Evolutionary conservation across 2,113 vertebrate genomes (phyloP), one percentile per base, ranked within the genome.

Genomic region (Tenrec ecaudatus): DNA sequence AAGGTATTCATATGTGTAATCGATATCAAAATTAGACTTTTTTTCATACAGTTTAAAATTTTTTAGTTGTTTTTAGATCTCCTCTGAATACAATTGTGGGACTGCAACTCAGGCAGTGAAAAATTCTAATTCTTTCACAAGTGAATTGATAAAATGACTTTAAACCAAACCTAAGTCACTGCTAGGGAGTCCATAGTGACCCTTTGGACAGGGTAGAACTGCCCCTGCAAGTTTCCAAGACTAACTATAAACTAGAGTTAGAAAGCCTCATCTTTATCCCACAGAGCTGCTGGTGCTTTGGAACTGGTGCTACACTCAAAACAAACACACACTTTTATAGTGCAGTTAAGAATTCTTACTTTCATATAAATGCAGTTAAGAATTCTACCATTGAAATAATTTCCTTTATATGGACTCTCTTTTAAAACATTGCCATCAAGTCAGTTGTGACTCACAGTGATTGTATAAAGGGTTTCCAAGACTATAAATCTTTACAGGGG

Each of bases 81-180:
- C 40, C 82, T 78, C 9, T 71, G 17, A 78, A 29, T 88, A 86
- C 20, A 82, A 9, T 75, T 81, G 57, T 82, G 40, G 19, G 11
- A 68, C n/a, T 89, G 40, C 3, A 36, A 79, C 47, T 66, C 33
- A 83, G 78, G 81, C 40, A 71, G 29, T 64, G 71, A 31, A 89
- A 94, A 85, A 38, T 73, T 57, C 16, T 31, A 71, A 1, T 77
- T 84, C 47, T 93, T 81, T 43, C 43, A 43, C 79, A 82, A 84
- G 36, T 57, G 33, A 78, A n/a, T 68, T n/a, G 66, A n/a, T 93
- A 78, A 81, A 89, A 43, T 81, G 29, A 82, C 75, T 94, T 75
- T 58, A 81, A 38, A 89, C 11, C 47, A 53, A 53, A 10, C 9
- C 47, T 40, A 40, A 53, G 11, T 10, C 47, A 53, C 47, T 53